These are phyloP conservation scores for Luperina nickerlii DNA, from an alignment of 2,888 invertebrate genomes.

Conservation along the genomic window DNA sequence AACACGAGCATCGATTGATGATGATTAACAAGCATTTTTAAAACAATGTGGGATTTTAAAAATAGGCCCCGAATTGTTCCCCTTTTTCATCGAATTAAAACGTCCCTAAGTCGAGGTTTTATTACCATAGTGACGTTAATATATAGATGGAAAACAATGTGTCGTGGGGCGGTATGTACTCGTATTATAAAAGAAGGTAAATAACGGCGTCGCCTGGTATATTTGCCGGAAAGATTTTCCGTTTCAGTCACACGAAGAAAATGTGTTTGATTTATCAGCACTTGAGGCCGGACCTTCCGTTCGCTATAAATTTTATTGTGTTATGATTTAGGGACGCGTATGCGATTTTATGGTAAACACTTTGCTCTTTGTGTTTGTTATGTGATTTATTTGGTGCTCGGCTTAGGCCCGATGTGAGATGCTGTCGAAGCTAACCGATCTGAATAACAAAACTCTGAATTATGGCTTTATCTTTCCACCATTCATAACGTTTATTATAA, in stretches of 20 bases:
- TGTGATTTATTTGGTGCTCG: conserved; percentile 80
- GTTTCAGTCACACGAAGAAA: conserved; percentile 87
- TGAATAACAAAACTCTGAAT: conserved; percentile 67
- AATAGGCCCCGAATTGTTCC: conserved; percentile 43
- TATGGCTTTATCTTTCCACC: conserved; percentile 51
- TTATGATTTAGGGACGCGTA: conserved; percentile 89
- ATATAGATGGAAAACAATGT: conserved; percentile 67
- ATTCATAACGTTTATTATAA: conserved; percentile 47
- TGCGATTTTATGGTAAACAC: conserved; percentile 90
- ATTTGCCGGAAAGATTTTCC: conserved; percentile 87
- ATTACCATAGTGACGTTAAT: conserved; percentile 67
- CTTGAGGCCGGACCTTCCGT: conserved; percentile 89
- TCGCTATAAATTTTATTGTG: conserved; percentile 90
- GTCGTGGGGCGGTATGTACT: conserved; percentile 59
- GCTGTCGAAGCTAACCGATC: conserved; percentile 69
- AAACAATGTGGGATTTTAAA: conserved; percentile 59
- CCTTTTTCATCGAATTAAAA: conserved; percentile 46
- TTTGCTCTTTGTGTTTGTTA: conserved; percentile 86
- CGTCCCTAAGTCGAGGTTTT: conserved; percentile 57
- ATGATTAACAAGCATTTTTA: conserved; percentile 69
- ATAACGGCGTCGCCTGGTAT: conserved; percentile 79
- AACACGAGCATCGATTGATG: conserved; percentile 69
- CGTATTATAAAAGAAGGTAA: conserved; percentile 73
- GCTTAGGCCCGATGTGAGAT: conserved; percentile 70
- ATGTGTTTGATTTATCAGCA: conserved; percentile 89